phyloP scores from a whole-genome alignment of 2,797 vertebrate species.

The Syndactyla subalaris region DNA sequence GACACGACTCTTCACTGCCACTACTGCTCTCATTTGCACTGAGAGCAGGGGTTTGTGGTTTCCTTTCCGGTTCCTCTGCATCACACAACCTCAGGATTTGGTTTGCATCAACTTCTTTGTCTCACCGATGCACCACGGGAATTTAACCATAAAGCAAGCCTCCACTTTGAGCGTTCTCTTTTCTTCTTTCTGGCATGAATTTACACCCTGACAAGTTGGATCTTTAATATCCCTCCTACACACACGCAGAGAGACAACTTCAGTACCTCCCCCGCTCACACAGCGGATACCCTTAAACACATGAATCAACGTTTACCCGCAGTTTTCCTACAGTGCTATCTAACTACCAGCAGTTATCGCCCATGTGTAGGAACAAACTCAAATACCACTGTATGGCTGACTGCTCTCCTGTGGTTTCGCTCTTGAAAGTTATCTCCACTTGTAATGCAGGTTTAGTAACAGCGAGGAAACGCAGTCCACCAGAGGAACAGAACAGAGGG shows the following conservation, averaged over 20 bases:
- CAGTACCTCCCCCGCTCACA: neutral
- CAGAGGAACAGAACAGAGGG: neutral
- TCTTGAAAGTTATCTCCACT: neutral
- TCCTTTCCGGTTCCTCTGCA: slow-evolving; percentile 19
- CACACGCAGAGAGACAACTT: slow-evolving; percentile 13
- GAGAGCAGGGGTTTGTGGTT: slow-evolving; percentile 37
- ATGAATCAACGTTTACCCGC: slow-evolving; percentile 60
- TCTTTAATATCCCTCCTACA: slow-evolving; percentile 58
- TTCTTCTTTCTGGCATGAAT: slow-evolving; percentile 21
- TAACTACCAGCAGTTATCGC: slow-evolving; percentile 9
- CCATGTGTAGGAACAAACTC: slow-evolving; percentile 26
- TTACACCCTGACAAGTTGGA: slow-evolving; percentile 49
- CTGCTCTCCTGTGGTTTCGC: slow-evolving; percentile 33
- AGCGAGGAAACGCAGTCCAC: neutral
- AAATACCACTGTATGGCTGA: neutral
- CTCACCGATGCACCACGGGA: neutral
- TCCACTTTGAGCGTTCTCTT: neutral
- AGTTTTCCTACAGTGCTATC: slow-evolving; percentile 10
- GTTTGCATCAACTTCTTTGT: neutral
- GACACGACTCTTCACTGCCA: neutral
- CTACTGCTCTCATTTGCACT: neutral
- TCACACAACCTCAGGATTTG: neutral
- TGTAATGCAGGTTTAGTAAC: neutral
- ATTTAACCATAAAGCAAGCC: neutral
- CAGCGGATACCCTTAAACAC: slow-evolving; percentile 32